Evolutionary conservation across 2,888 invertebrate genomes (phyloP), one percentile per base, ranked within the genome.

Genomic region (Epinotia demarniana): DNA sequence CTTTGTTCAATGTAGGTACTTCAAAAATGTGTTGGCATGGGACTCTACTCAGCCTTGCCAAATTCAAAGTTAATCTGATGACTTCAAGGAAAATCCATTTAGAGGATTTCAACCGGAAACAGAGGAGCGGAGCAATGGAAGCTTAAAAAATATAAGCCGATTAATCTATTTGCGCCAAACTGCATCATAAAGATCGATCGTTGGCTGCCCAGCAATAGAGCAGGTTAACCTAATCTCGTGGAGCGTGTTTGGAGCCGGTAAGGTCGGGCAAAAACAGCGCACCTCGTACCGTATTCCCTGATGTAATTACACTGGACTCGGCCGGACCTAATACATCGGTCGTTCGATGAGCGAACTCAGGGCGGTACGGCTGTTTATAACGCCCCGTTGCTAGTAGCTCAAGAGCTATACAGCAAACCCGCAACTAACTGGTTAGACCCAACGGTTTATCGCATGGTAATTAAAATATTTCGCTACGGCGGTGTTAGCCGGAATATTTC

Each of bases 321-420:
- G 83, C 85, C 85, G 89, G 88, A 86, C 81, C 86, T 91, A 91
- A 92, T 89, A 91, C 90, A 90, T 91, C 90, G 92, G 90, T 90
- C 90, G 89, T 82, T 85, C 87, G 87, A 85, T 87, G 88, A 86
- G 82, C 83, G 83, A 77, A 77, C 74, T 77, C 80, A 81, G 80
- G 84, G 80, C 82, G 81, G 82, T 82, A 78, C 68, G 78, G 78
- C 80, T 72, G 64, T 73, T 70, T 70, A 64, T 70, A 66, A 73
- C 60, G 62, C 12, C 33, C 33, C 46, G 46, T 69, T 80, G 3
- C 23, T 27, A 27, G 23, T 2, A 83, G 81, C 82, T 83, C 84
- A 82, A 79, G 75, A 81, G 83, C 85, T 82, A 86, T 86, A 87
- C 87, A 87, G 84, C 85, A 85, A 82, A 83, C 82, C 83, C 84